Base-by-base conservation (phyloP, 1,140 invertebrate species). In the Grapholita molesta region DNA sequence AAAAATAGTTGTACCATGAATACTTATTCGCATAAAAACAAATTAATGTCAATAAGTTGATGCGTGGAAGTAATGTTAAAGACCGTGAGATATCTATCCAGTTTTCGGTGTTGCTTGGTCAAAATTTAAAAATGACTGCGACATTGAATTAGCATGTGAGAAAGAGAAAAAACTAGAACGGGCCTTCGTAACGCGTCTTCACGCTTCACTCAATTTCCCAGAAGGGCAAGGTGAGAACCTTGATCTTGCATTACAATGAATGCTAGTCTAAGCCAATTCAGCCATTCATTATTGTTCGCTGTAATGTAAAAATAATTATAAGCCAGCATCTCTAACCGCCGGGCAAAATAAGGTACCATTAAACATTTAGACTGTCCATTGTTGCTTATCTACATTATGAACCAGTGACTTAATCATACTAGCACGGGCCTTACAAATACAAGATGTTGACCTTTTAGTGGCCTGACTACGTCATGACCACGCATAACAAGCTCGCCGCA, bases 381-480 rank as follows among this genome's bases (percentile, higher is more conserved):
- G 35, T n/a, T 6, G 35, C n/a, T 6, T 38, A 5, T 3, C 35
- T 38, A 6, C 35, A 38, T 38, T 38, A 12, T 38, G 35, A 38
- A n/a, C 35, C 4, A 38, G 15, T 38, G 35, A 57, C 12, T 15
- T 28, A 15, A 2, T 9, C 55, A 12, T 61, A 30, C 23, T 61
- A 24, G 35, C 35, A n/a, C n/a, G 18, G 55, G 5, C 28, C n/a
- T 61, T 61, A 61, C 55, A 61, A 24, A 65, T 74, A 73, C 70
- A 66, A 42, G 52, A 52, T 68, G 69, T 70, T 78, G 80, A 80
- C 80, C 80, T 82, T 77, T 80, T 64, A 69, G 72, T 23, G 32
- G 52, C 55, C 18, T 61, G 25, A 61, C 21, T 53, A 38, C 74
- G 74, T 75, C 80, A 80, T 80, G 80, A 78, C 74, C 75, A 75